Evolutionary conservation across 92 coral and sea anemone species (phyloP).

Genomic region (Siderastrea radians): DNA sequence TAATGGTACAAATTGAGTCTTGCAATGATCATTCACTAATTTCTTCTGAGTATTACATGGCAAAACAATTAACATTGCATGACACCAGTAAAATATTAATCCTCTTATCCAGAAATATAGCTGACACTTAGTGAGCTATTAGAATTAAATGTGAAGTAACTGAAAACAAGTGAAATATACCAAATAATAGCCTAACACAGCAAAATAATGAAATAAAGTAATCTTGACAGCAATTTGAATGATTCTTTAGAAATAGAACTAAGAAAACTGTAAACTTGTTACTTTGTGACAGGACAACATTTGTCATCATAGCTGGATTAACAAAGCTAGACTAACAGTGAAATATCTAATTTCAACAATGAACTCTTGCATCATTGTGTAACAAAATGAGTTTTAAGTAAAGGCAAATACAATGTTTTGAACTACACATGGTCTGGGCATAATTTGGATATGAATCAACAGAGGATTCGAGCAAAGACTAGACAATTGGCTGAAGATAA

Average conservation of each 20-base stretch:
- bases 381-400: no score
- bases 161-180: conserved; percentile 14
- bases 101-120: no score
- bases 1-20: conserved; percentile 15
- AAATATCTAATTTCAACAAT: no score
- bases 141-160: not conserved
- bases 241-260: conserved; percentile 21
- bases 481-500: no score
- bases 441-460: no score
- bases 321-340: not conserved
- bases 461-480: no score
- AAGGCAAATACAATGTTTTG: no score
- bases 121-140: conserved; percentile 19
- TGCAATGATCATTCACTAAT: conserved; percentile 29
- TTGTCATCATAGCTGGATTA: conserved; percentile 21
- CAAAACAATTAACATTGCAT: not conserved
- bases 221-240: conserved; percentile 9
- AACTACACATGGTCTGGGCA: no score
- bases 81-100: conserved; percentile 24
- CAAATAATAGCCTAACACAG: conserved; percentile 8
- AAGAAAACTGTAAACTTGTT: conserved; percentile 11
- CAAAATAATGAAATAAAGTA: conserved; percentile 8
- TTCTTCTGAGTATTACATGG: conserved; percentile 15
- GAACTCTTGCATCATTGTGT: no score
- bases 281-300: not conserved